These are phyloP conservation scores for Phoebastria nigripes DNA, from an alignment of 2,797 vertebrate species.

Conservation along the genomic window DNA sequence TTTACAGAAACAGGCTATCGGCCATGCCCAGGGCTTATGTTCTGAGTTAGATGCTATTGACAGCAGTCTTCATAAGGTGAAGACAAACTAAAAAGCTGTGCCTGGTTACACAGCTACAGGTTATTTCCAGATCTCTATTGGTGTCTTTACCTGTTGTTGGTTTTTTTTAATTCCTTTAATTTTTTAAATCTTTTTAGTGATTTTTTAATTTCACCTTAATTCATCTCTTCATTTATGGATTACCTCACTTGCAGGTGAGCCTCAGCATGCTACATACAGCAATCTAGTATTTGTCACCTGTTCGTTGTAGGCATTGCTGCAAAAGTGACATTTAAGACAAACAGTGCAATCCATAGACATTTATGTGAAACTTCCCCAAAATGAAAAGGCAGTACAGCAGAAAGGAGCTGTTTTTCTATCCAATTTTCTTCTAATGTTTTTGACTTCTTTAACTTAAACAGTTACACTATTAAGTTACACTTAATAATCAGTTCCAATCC, in stretches of 20 bases:
- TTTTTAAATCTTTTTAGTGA: not conserved
- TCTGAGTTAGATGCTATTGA: not conserved
- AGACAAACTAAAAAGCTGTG: not conserved
- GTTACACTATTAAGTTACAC: not conserved
- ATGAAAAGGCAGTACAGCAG: not conserved
- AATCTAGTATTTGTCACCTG: not conserved
- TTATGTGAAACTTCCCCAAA: not conserved
- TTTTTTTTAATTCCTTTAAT: not conserved
- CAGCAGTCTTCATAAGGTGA: not conserved
- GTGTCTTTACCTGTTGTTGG: not conserved
- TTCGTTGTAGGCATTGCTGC: not conserved
- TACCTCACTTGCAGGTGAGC: not conserved
- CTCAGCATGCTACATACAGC: not conserved
- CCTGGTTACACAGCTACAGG: not conserved
- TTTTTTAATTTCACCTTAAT: not conserved
- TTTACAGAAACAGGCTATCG: not conserved
- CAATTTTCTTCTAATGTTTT: not conserved
- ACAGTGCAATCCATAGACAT: accelerated
- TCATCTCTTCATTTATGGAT: not conserved
- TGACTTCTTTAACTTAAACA: not conserved
- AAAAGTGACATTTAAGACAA: not conserved
- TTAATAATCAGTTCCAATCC: not conserved
- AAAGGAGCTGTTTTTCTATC: not conserved
- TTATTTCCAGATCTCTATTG: not conserved
- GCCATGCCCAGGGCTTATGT: not conserved